Evolutionary conservation across 2,797 vertebrate species (phyloP).

Genomic region (Rhinogobio ventralis): DNA sequence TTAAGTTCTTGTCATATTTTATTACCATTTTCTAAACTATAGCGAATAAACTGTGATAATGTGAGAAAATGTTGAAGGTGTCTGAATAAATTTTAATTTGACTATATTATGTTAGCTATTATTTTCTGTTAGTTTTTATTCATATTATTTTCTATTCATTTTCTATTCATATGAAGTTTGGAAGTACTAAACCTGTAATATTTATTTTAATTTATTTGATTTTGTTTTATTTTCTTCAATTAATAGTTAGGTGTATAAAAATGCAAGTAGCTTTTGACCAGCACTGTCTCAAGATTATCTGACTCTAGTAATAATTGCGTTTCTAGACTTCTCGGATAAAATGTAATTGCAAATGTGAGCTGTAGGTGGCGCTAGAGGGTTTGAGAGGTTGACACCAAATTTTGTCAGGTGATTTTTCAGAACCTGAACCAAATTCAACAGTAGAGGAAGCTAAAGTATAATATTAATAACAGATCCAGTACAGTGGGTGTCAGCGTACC

Average conservation of each 20-base stretch:
- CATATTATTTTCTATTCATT: background rate
- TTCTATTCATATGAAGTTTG: background rate
- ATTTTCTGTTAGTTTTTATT: background rate
- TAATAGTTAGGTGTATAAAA: background rate
- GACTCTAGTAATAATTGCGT: background rate
- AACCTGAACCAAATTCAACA: background rate
- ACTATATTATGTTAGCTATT: too few species aligned
- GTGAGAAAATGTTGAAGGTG: too few species aligned
- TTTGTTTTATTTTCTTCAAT: background rate
- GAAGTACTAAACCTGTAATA: background rate
- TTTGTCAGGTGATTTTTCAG: background rate
- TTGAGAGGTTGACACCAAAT: background rate
- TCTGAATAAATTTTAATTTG: too few species aligned
- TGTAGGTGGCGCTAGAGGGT: background rate
- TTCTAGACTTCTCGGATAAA: background rate
- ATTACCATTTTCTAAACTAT: too few species aligned
- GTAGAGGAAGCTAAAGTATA: background rate
- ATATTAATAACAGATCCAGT: constrained; percentile 2
- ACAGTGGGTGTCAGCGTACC: background rate
- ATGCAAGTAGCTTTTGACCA: background rate
- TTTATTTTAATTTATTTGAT: background rate
- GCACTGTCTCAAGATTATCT: background rate
- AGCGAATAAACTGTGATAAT: too few species aligned
- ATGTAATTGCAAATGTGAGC: background rate
- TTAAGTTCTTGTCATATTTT: too few species aligned